Evolutionary conservation across 2,888 invertebrate species (phyloP), one percentile per base, ranked within the genome.

Genomic region (Bimastos eiseni): DNA sequence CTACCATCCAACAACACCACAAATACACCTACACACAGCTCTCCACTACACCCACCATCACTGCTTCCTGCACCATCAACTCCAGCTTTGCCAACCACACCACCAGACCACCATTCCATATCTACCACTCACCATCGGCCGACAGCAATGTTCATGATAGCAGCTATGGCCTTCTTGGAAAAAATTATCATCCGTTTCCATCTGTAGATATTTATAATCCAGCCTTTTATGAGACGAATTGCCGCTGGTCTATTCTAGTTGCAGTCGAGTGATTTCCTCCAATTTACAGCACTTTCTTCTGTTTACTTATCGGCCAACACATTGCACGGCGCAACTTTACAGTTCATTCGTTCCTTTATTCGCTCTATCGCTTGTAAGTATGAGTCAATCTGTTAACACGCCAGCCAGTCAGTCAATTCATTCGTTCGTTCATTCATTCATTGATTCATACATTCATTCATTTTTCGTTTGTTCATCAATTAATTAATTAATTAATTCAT

Each of bases 1-100:
- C 94, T 94, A 92, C 0, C 84, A n/a, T 34, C 0, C 21, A n/a
- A 15, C 84, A 34, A 21, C 30, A 34, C 84, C 19, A 33, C 84
- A 33, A 84, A 6, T 30, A 24, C 24, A 49, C 24, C 49, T n/a
- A n/a, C 21, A 44, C 11, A 44, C 55, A 55, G 30, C 70, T n/a
- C 70, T n/a, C 11, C 70, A 70, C 70, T 1, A 70, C 70, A 70
- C n/a, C 70, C n/a, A 5, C n/a, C 3, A 55, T 24, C 30, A 55
- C 30, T 30, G 8, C 24, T 30, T 30, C 30, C 55, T 11, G 4
- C 55, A 30, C 55, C 55, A 55, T 30, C 55, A 55, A 55, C 55
- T 55, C 55, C 24, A 24, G 24, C 30, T n/a, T n/a, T 17, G 30
- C 70, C 70, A 70, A n/a, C 70, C n/a, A 70, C n/a, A n/a, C n/a